Evolutionary conservation across 2,113 vertebrate species (phyloP), one percentile per base, ranked within the genome.

Genomic region (Australoheros scitulus): DNA sequence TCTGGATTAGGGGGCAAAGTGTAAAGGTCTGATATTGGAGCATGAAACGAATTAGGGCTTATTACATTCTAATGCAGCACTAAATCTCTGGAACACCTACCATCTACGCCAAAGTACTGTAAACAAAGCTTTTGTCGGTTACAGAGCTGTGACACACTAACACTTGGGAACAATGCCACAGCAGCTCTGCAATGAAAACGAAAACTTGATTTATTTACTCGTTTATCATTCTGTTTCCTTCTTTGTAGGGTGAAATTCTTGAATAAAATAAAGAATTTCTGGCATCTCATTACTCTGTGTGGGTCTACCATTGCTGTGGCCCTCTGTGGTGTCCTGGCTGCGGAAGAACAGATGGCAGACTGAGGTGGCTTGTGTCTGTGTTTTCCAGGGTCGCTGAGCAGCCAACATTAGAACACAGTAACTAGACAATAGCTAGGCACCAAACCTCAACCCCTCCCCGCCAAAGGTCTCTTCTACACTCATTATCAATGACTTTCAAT

Each of bases 341-440:
- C 94, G 87, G 89, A 91, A 89, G 91, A 94, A 96, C 97, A 97
- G 96, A 98, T 97, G 97, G 96, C 94, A 96, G 95, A 95, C 94
- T 96, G 95, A 95, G 96, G 94, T 95, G 95, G 96, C 96, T 97
- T 96, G 96, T 95, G 95, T 96, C 96, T 95, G 95, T 95, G 94
- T 95, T 89, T 85, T 96, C 96, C 94, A 95, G 95, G 95, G 90
- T 94, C 92, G 91, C 96, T 93, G 94, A 96, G 95, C 94, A 93
- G 94, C 95, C 93, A 90, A 88, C 88, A 87, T 88, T 92, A 95
- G 94, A 92, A 85, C 96, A 96, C 87, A 86, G 89, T 38, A 92
- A 94, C 93, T 76, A 95, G 95, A 96, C 95, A 94, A 92, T 96
- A 93, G 93, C 94, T 89, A 90, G 90, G 90, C 93, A 93, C 93